Base-by-base conservation (phyloP, 2,113 vertebrate species). In the Dasypus novemcinctus region DNA sequence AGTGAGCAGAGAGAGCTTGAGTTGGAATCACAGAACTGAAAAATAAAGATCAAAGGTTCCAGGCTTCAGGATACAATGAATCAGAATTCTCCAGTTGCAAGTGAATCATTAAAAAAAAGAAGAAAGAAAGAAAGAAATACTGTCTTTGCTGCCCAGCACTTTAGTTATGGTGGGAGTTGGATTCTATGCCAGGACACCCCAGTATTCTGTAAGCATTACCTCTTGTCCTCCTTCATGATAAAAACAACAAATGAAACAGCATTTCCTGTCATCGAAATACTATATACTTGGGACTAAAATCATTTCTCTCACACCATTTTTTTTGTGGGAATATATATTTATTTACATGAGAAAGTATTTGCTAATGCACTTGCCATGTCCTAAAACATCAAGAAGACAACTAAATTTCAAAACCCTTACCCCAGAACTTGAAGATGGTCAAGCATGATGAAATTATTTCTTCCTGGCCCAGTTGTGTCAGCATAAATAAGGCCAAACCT, bases 41-140 rank as follows among this genome's bases (percentile, higher is more conserved):
- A 72, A 69, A 76, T 4, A 66, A 54, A 90, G 74, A 95, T 74
- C 87, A 90, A 97, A 94, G 68, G 1, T 11, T 84, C 52, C 71
- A 93, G 81, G 43, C 33, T 52, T 1, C 18, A 91, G 57, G 15
- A 83, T 4, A 13, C 57, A 61, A n/a, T 11, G 29, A 49, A 59
- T n/a, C n/a, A 54, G n/a, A 72, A 74, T 79, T 54, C 83, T 49
- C 7, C 11, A 29, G 33, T 13, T 49, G 29, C 71, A 92, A 87
- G 21, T 61, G 23, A 2, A 83, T 59, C 54, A 63, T 41, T 84
- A 61, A 7, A 49, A n/a, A 54, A 12, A 10, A 20, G n/a, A 72
- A 29, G 1, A 21, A 38, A 38, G 71, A 41, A 72, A 33, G 1
- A 21, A 38, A 38, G 76, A 41, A 18, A 52, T 52, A 63, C 46